Evolutionary conservation across 2,113 vertebrate genomes (phyloP).

Genomic region (Brachionichthys hirsutus): DNA sequence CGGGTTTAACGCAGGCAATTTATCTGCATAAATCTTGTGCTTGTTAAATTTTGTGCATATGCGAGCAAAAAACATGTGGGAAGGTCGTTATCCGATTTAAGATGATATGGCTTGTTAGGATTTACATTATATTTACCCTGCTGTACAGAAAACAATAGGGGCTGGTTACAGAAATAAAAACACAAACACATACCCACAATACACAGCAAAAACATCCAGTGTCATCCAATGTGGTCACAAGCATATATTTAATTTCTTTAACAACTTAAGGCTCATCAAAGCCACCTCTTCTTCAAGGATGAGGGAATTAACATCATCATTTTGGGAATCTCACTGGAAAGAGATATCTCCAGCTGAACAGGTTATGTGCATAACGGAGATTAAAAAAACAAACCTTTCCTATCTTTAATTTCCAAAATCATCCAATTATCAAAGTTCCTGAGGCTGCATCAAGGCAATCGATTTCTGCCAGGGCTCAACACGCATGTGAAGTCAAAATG

Average conservation of each 20-base stretch:
- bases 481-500: constrained; percentile 39
- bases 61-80: neutral
- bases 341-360: constrained; percentile 7
- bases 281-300: neutral
- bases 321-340: constrained; percentile 11
- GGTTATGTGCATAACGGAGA: constrained; percentile 13
- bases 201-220: constrained; percentile 7
- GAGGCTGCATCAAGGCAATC: constrained; percentile 21
- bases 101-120: neutral
- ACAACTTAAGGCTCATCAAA: constrained; percentile 13
- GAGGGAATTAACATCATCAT: constrained; percentile 9
- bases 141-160: constrained; percentile 3
- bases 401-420: neutral
- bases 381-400: neutral
- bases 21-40: neutral
- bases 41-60: constrained; percentile 7
- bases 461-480: constrained; percentile 32
- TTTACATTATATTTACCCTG: neutral
- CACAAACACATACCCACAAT: constrained; percentile 5
- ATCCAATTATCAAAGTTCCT: neutral
- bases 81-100: constrained; percentile 5
- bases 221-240: constrained; percentile 5
- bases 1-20: constrained; percentile 5
- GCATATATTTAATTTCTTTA: constrained; percentile 8
- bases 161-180: constrained; percentile 6